phyloP scores from a whole-genome alignment of 2,797 vertebrate species.

The Gymnoscopelus microlampas region DNA sequence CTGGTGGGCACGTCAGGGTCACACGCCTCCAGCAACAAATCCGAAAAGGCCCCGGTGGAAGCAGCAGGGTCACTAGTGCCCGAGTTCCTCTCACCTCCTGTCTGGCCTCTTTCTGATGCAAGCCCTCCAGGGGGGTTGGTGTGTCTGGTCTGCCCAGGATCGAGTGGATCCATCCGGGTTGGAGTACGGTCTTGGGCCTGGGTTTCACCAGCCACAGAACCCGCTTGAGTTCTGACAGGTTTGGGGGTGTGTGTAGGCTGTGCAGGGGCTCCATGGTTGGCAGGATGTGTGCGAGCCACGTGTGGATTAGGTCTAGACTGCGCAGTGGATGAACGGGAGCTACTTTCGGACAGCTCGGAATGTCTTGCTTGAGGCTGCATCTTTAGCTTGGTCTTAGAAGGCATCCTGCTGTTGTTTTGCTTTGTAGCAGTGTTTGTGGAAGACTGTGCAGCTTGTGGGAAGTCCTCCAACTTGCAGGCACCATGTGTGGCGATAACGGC shows the following conservation, averaged over 20 bases:
- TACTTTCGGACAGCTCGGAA: not conserved
- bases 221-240: not conserved
- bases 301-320: not conserved
- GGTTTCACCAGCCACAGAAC: not conserved
- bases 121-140: slow-evolving; percentile 8
- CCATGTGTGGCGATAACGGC: slow-evolving; percentile 89
- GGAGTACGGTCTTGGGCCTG: not conserved
- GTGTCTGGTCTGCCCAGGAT: not conserved
- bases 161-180: not conserved
- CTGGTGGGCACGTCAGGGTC: slow-evolving; percentile 86
- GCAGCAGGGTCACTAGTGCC: not conserved
- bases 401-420: not conserved
- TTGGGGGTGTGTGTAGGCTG: not conserved
- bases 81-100: not conserved
- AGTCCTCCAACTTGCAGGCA: slow-evolving; percentile 71
- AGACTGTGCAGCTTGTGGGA: slow-evolving; percentile 47
- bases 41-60: slow-evolving; percentile 56
- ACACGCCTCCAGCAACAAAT: slow-evolving; percentile 84
- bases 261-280: not conserved
- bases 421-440: not conserved
- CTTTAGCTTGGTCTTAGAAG: slow-evolving; percentile 5
- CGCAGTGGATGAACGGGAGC: not conserved
- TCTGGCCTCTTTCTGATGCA: not conserved
- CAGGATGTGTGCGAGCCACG: not conserved
- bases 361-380: not conserved